phyloP scores from a whole-genome alignment of 1,140 invertebrate genomes.

The Dendroctonus ponderosae region DNA sequence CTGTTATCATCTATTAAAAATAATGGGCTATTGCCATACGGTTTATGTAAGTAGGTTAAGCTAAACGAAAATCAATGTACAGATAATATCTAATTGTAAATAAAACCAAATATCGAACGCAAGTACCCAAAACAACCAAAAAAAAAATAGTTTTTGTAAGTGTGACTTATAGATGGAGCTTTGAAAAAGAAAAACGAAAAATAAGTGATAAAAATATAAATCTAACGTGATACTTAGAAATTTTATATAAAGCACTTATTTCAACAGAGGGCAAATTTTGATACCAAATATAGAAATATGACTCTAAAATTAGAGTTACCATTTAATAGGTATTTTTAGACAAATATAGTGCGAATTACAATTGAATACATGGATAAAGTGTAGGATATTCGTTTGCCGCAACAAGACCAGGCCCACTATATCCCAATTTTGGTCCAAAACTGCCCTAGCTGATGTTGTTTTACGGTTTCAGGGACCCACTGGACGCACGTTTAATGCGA shows the following conservation, averaged over 20 bases:
- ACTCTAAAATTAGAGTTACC: slow-evolving; percentile 34
- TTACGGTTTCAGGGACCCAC: too few relatives aligned
- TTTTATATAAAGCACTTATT: slow-evolving; percentile 32
- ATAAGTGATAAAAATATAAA: slow-evolving; percentile 30
- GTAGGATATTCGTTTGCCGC: too few relatives aligned
- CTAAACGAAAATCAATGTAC: slow-evolving; percentile 23
- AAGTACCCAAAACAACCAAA: slow-evolving; percentile 26
- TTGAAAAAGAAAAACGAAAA: slow-evolving; percentile 26
- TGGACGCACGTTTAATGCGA: too few relatives aligned
- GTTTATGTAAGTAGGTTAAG: slow-evolving; percentile 22
- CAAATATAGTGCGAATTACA: slow-evolving; percentile 11
- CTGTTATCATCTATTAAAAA: not conserved
- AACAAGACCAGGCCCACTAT: too few relatives aligned
- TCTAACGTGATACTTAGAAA: slow-evolving; percentile 31
- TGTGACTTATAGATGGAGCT: slow-evolving; percentile 20
- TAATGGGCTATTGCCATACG: slow-evolving; percentile 10
- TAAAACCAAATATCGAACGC: slow-evolving; percentile 26
- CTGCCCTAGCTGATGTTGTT: too few relatives aligned
- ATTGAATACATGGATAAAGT: slow-evolving; percentile 21
- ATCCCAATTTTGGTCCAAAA: too few relatives aligned
- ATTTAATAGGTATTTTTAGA: slow-evolving; percentile 25
- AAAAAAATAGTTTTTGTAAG: slow-evolving; percentile 23
- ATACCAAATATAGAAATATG: slow-evolving; percentile 38
- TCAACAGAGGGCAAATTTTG: slow-evolving; percentile 28
- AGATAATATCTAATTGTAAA: slow-evolving; percentile 32